These are phyloP conservation scores for Phania funesta DNA, from an alignment of 2,888 invertebrate species.

Conservation along the genomic window DNA sequence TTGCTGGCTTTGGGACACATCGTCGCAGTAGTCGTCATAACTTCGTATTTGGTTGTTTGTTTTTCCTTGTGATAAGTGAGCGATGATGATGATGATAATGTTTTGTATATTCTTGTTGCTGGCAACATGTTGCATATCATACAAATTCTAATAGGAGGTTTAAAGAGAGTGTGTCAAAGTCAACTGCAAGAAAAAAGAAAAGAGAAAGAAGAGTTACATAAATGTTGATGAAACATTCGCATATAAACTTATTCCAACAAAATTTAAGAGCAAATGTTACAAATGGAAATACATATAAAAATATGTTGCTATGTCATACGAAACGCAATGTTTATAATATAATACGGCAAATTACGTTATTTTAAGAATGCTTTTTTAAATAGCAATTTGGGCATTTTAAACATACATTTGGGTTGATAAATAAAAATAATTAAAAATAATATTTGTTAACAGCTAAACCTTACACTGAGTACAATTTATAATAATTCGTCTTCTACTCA, in stretches of 20 bases:
- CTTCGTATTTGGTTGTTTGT: slow-evolving; percentile 42
- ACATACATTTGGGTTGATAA: no score
- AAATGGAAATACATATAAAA: no score
- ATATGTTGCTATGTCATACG: no score
- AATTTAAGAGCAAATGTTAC: background rate
- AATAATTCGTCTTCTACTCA: no score
- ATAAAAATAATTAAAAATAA: no score
- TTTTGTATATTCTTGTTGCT: background rate
- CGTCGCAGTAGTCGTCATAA: slow-evolving; percentile 53
- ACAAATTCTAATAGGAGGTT: background rate
- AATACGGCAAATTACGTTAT: no score
- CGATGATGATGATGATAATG: slow-evolving; percentile 20
- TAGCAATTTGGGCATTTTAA: no score
- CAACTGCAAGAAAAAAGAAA: background rate
- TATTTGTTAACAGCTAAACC: no score
- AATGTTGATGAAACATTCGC: background rate
- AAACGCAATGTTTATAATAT: no score
- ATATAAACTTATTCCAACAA: no score
- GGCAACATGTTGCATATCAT: slow-evolving; percentile 31
- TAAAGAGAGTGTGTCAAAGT: background rate
- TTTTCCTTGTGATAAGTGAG: slow-evolving; percentile 11
- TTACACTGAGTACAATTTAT: no score
- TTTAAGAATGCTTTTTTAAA: no score
- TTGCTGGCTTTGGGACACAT: slow-evolving; percentile 27
- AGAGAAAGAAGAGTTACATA: background rate